phyloP scores from a whole-genome alignment of 2,797 vertebrate species.

The Gobio occitaniae region DNA sequence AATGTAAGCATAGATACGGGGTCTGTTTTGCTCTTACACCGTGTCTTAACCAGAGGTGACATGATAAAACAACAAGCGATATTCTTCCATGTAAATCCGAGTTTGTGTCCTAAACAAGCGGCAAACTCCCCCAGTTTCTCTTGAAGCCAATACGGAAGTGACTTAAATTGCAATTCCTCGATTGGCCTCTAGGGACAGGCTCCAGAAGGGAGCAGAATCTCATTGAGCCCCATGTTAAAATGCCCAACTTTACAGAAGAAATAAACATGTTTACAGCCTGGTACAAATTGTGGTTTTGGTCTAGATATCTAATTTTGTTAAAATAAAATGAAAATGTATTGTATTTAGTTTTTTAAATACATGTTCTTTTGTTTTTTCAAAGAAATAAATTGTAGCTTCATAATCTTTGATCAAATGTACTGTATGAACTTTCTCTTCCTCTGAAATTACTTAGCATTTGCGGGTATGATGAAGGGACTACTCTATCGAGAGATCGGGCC shows the following conservation, averaged over 20 bases:
- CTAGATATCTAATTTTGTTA: no score
- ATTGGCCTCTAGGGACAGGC: no score
- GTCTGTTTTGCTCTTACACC: neutral
- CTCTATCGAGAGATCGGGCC: no score
- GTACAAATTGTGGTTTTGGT: no score
- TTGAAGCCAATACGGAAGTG: no score
- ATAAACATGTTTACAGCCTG: no score
- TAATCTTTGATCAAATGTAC: neutral
- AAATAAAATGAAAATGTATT: neutral
- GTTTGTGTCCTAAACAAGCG: neutral
- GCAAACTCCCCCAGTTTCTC: no score
- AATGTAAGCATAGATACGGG: slow-evolving; percentile 14
- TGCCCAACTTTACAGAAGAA: no score
- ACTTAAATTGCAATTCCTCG: no score
- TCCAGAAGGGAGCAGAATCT: no score
- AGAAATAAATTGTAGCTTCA: neutral
- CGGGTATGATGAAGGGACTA: no score
- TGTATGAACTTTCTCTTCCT: neutral
- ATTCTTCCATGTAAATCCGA: neutral
- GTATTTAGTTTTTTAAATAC: neutral
- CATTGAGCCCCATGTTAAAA: no score
- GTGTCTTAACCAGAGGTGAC: neutral
- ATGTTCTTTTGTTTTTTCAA: neutral
- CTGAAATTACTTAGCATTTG: neutral
- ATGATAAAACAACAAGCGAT: neutral